phyloP scores from a whole-genome alignment of 1,140 invertebrate genomes.

The Andrena cerasifolii region DNA sequence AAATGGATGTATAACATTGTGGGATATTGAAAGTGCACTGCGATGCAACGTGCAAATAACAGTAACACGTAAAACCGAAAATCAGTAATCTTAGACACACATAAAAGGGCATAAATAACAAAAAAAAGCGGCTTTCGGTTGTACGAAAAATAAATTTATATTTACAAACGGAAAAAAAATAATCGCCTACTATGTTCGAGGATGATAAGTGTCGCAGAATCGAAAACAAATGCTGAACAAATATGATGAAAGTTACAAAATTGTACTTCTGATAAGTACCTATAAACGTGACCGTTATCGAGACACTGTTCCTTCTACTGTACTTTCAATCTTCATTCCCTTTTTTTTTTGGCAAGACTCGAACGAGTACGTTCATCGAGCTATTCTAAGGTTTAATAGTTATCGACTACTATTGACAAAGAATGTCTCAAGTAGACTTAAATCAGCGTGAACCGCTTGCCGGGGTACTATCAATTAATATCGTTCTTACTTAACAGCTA shows the following conservation, averaged over 20 bases:
- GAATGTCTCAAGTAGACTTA: not conserved
- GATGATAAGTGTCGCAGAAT: conserved; percentile 3
- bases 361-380: not conserved
- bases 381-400: not conserved
- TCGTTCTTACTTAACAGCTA: not conserved
- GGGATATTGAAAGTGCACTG: not conserved
- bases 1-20: not conserved
- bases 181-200: conserved; percentile 7
- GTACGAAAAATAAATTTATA: conserved; percentile 67
- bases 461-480: not conserved
- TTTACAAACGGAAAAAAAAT: conserved; percentile 59
- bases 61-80: not conserved
- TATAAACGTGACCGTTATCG: not conserved
- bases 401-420: conserved; percentile 12
- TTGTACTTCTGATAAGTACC: conserved; percentile 18
- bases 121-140: conserved; percentile 40
- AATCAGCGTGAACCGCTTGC: not conserved
- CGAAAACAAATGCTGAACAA: conserved; percentile 40
- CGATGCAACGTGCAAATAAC: conserved; percentile 42
- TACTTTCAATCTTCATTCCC: not conserved
- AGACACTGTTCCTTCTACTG: not conserved
- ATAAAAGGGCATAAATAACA: conserved; percentile 15
- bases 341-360: conserved; percentile 33
- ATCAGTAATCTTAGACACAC: not conserved
- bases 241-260: conserved; percentile 18